phyloP scores from a whole-genome alignment of 2,888 invertebrate genomes.

The Polymixis lichenea region DNA sequence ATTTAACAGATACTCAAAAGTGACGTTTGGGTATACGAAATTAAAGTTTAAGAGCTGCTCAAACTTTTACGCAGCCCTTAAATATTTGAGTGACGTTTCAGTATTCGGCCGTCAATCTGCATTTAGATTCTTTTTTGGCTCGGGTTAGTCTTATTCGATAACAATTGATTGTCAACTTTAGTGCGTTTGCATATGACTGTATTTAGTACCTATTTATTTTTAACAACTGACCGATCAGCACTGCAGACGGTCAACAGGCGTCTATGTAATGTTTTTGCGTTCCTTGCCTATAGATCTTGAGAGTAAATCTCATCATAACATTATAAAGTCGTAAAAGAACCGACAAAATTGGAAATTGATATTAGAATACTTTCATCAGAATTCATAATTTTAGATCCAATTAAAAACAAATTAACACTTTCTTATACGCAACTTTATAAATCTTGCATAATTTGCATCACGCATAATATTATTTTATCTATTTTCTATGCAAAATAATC shows the following conservation, averaged over 20 bases:
- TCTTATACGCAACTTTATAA: slow-evolving; percentile 41
- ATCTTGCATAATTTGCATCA: slow-evolving; percentile 32
- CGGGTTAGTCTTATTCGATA: neutral
- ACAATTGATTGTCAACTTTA: neutral
- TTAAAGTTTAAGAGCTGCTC: no score
- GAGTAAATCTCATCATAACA: no score
- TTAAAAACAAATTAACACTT: slow-evolving; percentile 55
- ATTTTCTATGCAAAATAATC: slow-evolving; percentile 16
- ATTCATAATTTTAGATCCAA: slow-evolving; percentile 36
- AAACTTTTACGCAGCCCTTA: no score
- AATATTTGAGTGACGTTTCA: no score
- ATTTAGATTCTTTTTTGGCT: neutral
- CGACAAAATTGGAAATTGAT: slow-evolving; percentile 1
- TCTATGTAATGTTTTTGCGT: neutral
- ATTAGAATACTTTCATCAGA: slow-evolving; percentile 20
- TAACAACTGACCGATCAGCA: neutral
- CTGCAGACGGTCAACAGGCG: neutral
- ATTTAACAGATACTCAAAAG: no score
- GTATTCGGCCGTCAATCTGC: neutral
- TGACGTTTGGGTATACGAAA: no score
- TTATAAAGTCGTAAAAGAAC: neutral
- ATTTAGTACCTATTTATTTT: neutral
- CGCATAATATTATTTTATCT: slow-evolving; percentile 1
- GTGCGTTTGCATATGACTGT: neutral
- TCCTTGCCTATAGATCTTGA: neutral